These are phyloP conservation scores for Cephus nigrinus DNA, from an alignment of 2,888 invertebrate species.

Conservation along the genomic window DNA sequence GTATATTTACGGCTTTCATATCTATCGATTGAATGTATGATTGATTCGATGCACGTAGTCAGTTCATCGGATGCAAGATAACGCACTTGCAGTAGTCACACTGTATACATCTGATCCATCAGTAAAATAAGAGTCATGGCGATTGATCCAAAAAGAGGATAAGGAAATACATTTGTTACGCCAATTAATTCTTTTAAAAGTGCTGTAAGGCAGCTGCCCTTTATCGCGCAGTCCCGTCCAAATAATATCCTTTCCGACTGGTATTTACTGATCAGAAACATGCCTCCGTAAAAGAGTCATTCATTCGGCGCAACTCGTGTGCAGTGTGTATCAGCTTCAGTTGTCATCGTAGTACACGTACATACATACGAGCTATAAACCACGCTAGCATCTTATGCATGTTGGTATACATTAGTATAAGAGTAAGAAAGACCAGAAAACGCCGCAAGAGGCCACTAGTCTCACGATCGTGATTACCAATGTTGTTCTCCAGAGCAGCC, in stretches of 20 bases:
- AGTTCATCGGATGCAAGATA: background rate
- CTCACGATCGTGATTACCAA: background rate
- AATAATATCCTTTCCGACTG: background rate
- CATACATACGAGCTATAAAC: background rate
- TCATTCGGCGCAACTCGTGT: background rate
- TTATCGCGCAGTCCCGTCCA: background rate
- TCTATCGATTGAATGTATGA: slow-evolving; percentile 5
- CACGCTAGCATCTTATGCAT: background rate
- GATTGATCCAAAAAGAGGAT: too few relatives aligned
- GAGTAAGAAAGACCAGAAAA: background rate
- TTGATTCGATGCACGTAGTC: slow-evolving; percentile 12
- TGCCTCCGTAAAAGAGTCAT: background rate
- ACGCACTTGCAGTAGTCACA: background rate
- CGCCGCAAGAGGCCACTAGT: background rate
- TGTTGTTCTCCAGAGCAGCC: background rate
- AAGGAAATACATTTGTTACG: too few relatives aligned
- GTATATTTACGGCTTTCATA: slow-evolving; percentile 5
- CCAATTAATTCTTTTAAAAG: background rate
- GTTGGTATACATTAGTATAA: background rate
- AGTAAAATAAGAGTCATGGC: background rate
- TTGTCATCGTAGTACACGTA: background rate
- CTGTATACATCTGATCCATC: background rate
- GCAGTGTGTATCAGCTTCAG: background rate
- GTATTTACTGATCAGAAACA: background rate
- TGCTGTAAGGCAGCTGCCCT: background rate